Conservation (phyloP, 2,888 invertebrate species). For the Callimorpha dominula region DNA sequence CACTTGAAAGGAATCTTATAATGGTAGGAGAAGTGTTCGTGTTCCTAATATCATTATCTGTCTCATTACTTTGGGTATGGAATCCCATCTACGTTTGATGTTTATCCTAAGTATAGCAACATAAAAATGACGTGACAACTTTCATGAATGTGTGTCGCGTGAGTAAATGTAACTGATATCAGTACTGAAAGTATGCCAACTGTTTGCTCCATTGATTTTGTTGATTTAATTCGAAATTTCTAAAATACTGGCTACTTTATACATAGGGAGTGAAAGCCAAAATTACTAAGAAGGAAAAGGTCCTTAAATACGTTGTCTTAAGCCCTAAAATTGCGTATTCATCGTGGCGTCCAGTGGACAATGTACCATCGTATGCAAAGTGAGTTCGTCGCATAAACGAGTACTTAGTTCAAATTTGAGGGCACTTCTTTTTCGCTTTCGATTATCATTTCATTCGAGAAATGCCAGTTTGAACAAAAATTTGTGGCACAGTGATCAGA, state of each 20-base stretch:
- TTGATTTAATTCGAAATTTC: conserved; percentile 7
- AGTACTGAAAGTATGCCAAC: conserved; percentile 3
- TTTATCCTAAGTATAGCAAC: neutral
- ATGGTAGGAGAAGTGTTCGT: too few species aligned
- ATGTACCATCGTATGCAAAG: too few species aligned
- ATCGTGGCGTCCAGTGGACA: neutral
- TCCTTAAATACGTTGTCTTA: neutral
- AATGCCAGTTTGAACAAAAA: neutral
- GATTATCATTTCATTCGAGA: neutral
- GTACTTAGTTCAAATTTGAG: neutral
- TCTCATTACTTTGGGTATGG: neutral
- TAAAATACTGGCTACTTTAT: neutral
- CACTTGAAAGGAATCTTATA: too few species aligned
- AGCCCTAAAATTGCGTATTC: neutral
- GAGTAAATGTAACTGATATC: conserved; percentile 9
- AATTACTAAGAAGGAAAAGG: neutral
- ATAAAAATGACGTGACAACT: neutral
- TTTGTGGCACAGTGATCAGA: neutral
- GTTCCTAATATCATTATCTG: too few species aligned
- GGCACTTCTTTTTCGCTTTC: neutral
- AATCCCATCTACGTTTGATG: neutral
- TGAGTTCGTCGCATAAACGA: neutral
- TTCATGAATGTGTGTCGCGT: conserved; percentile 17
- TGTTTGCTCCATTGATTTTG: conserved; percentile 7
- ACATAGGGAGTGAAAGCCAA: neutral